phyloP scores from a whole-genome alignment of 35 echinoderm and acorn worm species.

The Ophioderma brevispina region DNA sequence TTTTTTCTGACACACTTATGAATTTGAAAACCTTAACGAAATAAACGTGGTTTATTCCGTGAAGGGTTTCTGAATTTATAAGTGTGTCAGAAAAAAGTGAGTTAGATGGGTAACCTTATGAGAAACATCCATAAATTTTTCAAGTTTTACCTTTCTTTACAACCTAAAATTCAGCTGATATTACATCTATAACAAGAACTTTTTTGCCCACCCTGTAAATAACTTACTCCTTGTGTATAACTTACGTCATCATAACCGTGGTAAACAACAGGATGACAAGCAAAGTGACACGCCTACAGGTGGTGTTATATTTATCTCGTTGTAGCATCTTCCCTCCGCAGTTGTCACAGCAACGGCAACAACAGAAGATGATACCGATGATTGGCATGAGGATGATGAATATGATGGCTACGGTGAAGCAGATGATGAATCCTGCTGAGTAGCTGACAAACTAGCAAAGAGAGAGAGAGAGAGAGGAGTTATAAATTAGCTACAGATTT shows the following conservation, averaged over 20 bases:
- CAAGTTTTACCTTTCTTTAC: no score
- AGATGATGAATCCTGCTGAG: constrained; percentile 59
- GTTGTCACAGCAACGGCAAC: constrained; percentile 87
- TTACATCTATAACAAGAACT: no score
- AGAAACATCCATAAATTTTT: no score
- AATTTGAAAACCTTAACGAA: no score
- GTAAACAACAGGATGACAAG: constrained; percentile 41
- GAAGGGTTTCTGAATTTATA: no score
- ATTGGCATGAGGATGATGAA: constrained; percentile 65
- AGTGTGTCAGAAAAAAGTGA: no score
- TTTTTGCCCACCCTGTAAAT: no score
- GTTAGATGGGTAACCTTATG: no score
- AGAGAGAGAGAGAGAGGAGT: neutral
- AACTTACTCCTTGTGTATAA: no score
- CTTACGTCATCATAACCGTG: constrained; percentile 75
- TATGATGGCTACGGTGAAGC: constrained; percentile 56
- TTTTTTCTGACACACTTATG: no score
- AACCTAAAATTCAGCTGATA: no score
- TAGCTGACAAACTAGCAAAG: constrained; percentile 21
- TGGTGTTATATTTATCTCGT: constrained; percentile 61
- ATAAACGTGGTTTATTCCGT: no score
- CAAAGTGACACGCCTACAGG: constrained; percentile 58
- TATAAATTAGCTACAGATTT: neutral
- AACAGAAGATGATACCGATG: constrained; percentile 72
- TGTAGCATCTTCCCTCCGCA: constrained; percentile 87